These are phyloP conservation scores for Malthinus flaveolus DNA, from an alignment of 2,888 invertebrate species.

Conservation along the genomic window DNA sequence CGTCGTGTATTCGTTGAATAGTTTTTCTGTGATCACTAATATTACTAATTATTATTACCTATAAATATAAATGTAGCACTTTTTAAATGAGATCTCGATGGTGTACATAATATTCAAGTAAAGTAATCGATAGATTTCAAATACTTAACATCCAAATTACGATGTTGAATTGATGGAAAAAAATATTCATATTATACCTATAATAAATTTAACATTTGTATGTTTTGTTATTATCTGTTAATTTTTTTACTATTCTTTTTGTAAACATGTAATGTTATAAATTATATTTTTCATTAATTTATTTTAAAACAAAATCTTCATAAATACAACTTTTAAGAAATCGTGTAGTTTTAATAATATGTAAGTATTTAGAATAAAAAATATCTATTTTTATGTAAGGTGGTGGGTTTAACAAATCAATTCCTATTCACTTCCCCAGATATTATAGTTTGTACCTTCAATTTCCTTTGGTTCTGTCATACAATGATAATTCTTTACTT, in stretches of 20 bases:
- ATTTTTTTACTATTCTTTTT: conserved; percentile 34
- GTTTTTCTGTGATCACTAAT: conserved; percentile 47
- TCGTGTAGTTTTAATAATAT: neutral
- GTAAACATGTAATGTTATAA: conserved; percentile 15
- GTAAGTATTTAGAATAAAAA: too few species aligned
- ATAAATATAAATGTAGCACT: conserved; percentile 44
- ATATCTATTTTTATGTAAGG: too few species aligned
- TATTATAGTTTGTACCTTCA: too few species aligned
- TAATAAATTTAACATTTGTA: conserved; percentile 32
- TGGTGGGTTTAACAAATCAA: too few species aligned
- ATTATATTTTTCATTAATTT: conserved; percentile 5
- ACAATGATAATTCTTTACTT: too few species aligned
- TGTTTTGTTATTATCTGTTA: conserved; percentile 39
- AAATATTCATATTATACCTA: conserved; percentile 17
- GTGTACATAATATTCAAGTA: conserved; percentile 40
- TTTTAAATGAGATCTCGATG: conserved; percentile 41
- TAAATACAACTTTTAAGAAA: conserved; percentile 6
- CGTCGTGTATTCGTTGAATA: conserved; percentile 18
- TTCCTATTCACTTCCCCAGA: too few species aligned
- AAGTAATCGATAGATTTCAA: conserved; percentile 40
- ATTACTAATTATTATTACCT: conserved; percentile 33
- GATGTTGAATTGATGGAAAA: conserved; percentile 39
- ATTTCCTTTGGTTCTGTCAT: too few species aligned
- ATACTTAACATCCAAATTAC: conserved; percentile 43
- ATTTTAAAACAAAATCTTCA: neutral